Evolutionary conservation across 1,140 invertebrate species (phyloP).

Genomic region (Camponotus vicinus): DNA sequence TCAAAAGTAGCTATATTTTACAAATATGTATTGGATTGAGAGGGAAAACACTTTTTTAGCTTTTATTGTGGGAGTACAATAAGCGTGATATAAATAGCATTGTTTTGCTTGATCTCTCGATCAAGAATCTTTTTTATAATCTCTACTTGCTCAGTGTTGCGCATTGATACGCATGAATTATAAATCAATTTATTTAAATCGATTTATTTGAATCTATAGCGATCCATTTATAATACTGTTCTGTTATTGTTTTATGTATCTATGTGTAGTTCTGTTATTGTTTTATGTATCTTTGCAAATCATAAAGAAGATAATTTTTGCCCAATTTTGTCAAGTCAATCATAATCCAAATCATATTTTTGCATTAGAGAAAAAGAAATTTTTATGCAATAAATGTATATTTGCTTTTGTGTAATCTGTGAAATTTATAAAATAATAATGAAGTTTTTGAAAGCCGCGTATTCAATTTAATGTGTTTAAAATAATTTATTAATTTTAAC

Average conservation of each 20-base stretch:
- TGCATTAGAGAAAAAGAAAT: background rate
- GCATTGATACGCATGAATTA: conserved; percentile 40
- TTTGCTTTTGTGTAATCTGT: background rate
- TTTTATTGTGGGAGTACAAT: background rate
- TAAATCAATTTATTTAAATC: conserved; percentile 39
- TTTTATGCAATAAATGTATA: background rate
- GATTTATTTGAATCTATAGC: conserved; percentile 9
- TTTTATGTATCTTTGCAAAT: background rate
- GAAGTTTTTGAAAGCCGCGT: background rate
- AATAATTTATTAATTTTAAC: background rate
- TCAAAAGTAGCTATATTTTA: background rate
- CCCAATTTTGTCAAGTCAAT: background rate
- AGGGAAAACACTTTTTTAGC: background rate
- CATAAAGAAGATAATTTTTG: background rate
- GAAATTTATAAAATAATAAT: background rate
- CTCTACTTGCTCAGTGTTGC: conserved; percentile 34
- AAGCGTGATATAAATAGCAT: conserved; percentile 26
- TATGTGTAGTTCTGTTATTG: background rate
- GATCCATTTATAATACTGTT: conserved; percentile 9
- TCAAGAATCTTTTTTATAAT: conserved; percentile 10
- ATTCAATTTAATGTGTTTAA: too few relatives aligned
- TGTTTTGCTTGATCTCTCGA: background rate
- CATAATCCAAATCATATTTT: background rate
- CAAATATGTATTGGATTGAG: background rate
- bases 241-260: background rate